Base-by-base conservation (phyloP, 30 jellyfish, hydroid and myxozoan genomes). In the Aurelia sp. region DNA sequence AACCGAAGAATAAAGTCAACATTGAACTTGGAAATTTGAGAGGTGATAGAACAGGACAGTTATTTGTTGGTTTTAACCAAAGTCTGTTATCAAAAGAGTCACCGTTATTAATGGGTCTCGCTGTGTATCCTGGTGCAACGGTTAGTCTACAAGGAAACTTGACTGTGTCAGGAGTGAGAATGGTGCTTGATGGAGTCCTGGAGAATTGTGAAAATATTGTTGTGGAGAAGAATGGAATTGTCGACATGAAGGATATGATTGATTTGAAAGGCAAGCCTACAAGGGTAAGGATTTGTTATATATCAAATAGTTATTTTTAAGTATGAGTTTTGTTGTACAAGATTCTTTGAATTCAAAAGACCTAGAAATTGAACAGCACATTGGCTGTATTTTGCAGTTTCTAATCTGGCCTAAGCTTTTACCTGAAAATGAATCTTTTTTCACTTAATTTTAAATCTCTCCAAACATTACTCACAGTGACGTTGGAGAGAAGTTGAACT, bases 211-310 rank as follows among this genome's bases (percentile, higher is more conserved):
- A 82, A 60, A 82, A 82, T 82, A 69, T 82, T 52, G 91, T 82
- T n/a, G 79, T 82, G 21, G 91, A 82, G 62, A 71, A 82, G 47
- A 52, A 82, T 72, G 91, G 91, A 22, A 35, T 82, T 18, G 91
- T 82, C 18, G 91, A 82, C 40, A 82, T 82, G 91, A 82, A 82
- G 55, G 91, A 82, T 50, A 82, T 82, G 91, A 82, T 82, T 6
- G 78, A 82, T 41, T 21, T 19, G 17, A n/a, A 30, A 19, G 91
- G 85, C 44, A 69, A 52, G 1, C 78, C 91, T 7, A 82, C 85
- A 5, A 82, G 91, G 91, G 91, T 82, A 70, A 12, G 91, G 37
- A 44, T 44, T 7, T 3, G 52, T 7, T 41, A 4, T 2, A 41
- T 2, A 41, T 41, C 8, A 4, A 41, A 4, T 41, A 1, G 13